Evolutionary conservation across 2,888 invertebrate species (phyloP), one percentile per base, ranked within the genome.

Genomic region (Lepidocyrtoides sp.): DNA sequence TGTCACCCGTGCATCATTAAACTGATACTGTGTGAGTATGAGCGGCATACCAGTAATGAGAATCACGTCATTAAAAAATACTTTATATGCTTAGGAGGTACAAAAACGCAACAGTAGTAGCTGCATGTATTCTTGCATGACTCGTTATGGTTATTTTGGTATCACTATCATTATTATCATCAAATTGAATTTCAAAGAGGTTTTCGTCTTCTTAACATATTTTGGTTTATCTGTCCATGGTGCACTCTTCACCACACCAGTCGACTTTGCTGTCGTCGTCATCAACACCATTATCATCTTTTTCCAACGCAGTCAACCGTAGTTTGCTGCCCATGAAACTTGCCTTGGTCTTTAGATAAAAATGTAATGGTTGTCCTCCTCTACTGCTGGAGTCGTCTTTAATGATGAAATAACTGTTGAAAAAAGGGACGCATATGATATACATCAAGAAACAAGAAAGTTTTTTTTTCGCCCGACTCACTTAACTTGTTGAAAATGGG

Each of bases 1-100:
- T 90, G 85, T 90, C 90, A 90, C 90, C 85, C 90, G 90, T 85
- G 91, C 48, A 91, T 72, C 86, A 91, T 91, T 90, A 90, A 90
- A 85, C 60, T 44, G 63, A 89, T 82, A 72, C 54, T 23, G 57
- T 72, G 72, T 12, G 51, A 7, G 8, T 17, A 48, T 1, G 29
- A 48, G 75, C n/a, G 77, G 23, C 14, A 36, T 20, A 57, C 36
- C 0, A 54, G 32, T 54, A 86, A 87, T 66, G 87, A 77, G 26
- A 75, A 60, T 29, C n/a, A 60, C 44, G 51, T 86, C 75, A 85
- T 85, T 75, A 85, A 29, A n/a, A 41, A 57, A 60, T 75, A 75
- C 75, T 86, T 86, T 75, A 57, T 75, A 86, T 60, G 44, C 72
- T 17, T 54, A 54, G 8, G 54, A 17, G 10, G 51, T 54, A 51